Conservation (phyloP, 2,888 invertebrate genomes). For the Ormyrus pomaceus region DNA sequence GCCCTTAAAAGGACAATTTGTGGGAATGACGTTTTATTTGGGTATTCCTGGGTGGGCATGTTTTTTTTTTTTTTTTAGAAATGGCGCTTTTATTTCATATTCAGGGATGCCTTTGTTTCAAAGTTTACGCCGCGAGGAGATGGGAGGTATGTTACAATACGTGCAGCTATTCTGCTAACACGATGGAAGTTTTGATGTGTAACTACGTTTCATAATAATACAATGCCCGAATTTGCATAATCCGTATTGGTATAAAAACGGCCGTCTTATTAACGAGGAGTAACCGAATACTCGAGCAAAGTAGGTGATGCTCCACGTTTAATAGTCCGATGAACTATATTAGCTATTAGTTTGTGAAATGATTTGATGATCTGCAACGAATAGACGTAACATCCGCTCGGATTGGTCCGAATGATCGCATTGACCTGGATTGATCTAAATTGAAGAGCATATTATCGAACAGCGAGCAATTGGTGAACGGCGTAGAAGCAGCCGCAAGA, state of each 20-base stretch:
- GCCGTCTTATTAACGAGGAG: too few species aligned
- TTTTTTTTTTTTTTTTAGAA: neutral
- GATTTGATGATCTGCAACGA: slow-evolving; percentile 36
- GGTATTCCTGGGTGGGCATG: neutral
- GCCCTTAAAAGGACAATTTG: neutral
- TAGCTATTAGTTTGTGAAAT: neutral
- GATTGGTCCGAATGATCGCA: slow-evolving; percentile 31
- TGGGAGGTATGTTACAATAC: too few species aligned
- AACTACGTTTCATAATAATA: neutral
- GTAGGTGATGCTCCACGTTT: too few species aligned
- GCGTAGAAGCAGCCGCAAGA: neutral
- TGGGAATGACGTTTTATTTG: too few species aligned
- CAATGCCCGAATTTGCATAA: neutral
- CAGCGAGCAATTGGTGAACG: slow-evolving; percentile 21
- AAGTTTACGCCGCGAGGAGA: too few species aligned
- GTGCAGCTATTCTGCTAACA: too few species aligned
- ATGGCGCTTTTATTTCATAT: neutral
- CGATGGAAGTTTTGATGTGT: too few species aligned
- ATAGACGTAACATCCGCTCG: slow-evolving; percentile 26
- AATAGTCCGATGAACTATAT: neutral
- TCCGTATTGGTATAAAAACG: too few species aligned
- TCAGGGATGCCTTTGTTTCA: neutral
- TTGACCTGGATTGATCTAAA: slow-evolving; percentile 51
- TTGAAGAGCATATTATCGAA: slow-evolving; percentile 40
- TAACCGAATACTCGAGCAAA: too few species aligned